Conservation (phyloP, 2,113 vertebrate species). For the Noctilio leporinus region DNA sequence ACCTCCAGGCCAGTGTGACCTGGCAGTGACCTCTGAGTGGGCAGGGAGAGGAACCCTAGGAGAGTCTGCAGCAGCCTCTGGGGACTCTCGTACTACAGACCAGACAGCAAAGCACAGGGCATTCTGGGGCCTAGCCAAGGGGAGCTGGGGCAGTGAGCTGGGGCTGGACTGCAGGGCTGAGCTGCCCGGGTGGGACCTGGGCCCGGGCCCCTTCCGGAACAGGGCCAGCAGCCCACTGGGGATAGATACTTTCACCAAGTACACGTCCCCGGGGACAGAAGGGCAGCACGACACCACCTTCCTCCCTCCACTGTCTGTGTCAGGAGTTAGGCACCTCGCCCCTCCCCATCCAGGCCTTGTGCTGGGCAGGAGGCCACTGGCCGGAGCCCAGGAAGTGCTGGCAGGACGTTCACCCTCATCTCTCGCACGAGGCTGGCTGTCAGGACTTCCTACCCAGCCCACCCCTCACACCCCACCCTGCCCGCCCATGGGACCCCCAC, state of each 20-base stretch:
- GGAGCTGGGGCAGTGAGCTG: rapidly evolving
- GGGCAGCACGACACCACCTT: neutral
- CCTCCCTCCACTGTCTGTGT: rapidly evolving
- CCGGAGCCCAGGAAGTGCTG: neutral
- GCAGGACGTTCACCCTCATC: rapidly evolving
- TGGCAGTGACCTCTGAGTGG: neutral
- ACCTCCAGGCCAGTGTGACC: too few relatives aligned
- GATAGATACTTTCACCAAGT: neutral
- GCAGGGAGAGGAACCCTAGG: neutral
- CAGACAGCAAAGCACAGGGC: neutral
- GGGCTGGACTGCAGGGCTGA: neutral
- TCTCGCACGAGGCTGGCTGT: neutral
- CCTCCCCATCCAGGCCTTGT: neutral
- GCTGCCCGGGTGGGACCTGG: neutral
- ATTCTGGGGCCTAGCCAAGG: neutral
- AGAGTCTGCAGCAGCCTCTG: neutral
- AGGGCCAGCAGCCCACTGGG: rapidly evolving
- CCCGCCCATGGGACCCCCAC: neutral
- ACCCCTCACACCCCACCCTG: neutral
- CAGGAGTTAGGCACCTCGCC: rapidly evolving
- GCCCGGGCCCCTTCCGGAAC: neutral
- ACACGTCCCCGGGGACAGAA: neutral
- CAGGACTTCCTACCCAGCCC: neutral
- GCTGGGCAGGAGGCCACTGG: rapidly evolving
- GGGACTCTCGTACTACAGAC: neutral